Evolutionary conservation across 2,888 invertebrate species (phyloP).

Genomic region (Frankliniella intonsa): DNA sequence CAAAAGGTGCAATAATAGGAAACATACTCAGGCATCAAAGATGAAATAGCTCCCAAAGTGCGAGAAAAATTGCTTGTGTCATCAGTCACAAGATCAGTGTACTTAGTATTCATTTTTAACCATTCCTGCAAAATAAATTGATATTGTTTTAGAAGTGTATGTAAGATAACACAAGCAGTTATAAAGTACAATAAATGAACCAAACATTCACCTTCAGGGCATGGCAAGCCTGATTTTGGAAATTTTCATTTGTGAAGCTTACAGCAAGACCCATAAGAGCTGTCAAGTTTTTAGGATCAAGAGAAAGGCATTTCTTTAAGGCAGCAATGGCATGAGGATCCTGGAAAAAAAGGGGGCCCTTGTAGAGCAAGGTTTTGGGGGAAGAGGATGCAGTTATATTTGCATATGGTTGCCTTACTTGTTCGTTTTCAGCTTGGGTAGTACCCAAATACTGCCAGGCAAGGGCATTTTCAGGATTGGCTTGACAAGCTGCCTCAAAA

Average conservation of each 20-base stretch:
- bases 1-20: not conserved
- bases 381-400: not conserved
- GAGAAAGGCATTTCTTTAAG: conserved; percentile 72
- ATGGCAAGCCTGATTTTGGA: conserved; percentile 82
- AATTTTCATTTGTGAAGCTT: conserved; percentile 93
- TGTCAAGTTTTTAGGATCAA: conserved; percentile 73
- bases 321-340: conserved; percentile 92
- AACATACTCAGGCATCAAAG: conserved; percentile 50
- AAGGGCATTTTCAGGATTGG: conserved; percentile 70
- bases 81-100: conserved; percentile 63
- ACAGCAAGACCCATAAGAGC: conserved; percentile 89
- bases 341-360: conserved; percentile 43
- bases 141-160: conserved; percentile 30
- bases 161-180: conserved; percentile 30
- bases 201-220: conserved; percentile 47
- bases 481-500: conserved; percentile 91
- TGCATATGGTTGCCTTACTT: conserved; percentile 47
- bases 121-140: conserved; percentile 51
- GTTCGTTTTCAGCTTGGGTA: conserved; percentile 97
- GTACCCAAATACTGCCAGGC: conserved; percentile 86
- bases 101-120: conserved; percentile 75
- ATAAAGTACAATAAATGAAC: conserved; percentile 31
- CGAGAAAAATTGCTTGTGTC: conserved; percentile 47
- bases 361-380: not conserved
- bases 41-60: conserved; percentile 47